Evolutionary conservation across 2,113 vertebrate species (phyloP), one percentile per base, ranked within the genome.

Genomic region (Pipra filicauda): DNA sequence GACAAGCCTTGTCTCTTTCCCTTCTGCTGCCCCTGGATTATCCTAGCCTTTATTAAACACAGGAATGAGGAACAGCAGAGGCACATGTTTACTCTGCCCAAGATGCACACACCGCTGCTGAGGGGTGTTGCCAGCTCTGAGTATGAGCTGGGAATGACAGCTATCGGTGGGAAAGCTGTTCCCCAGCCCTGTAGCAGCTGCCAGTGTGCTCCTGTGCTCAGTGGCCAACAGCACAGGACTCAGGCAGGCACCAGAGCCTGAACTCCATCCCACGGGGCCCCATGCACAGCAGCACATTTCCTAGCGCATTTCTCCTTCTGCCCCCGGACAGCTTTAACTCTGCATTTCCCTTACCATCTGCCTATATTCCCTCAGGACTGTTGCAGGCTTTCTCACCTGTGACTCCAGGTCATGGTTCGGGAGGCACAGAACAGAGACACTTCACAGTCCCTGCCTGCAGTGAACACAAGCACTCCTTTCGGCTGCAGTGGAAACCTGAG

Each of bases 221-320:
- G 46, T 6, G n/a, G 23, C n/a, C 17, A 18, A 20, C 31, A 6
- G 54, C n/a, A 11, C n/a, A 54, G 57, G 28, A 22, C 5, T 14
- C 5, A 1, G 5, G 7, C 2, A 2, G 12, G n/a, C 46, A 41
- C 16, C 3, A 0, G 3, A 58, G 51, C 55, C 72, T 8, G 7
- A 1, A 0, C 20, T 18, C 37, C 24, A n/a, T 6, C 30, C 33
- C 23, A 13, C 0, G 0, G 8, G 5, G 8, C 14, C 39, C 78
- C 1, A 0, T 8, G 14, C n/a, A 4, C 1, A 13, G 18, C 57
- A 43, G 39, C 57, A 33, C 31, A 15, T 18, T 11, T 79, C 21
- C 58, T 11, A 3, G 33, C 33, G 13, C 4, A 0, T 26, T 54
- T 5, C n/a, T 55, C 5, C 43, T 48, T 6, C 66, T 49, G 35